Evolutionary conservation across 2,797 vertebrate genomes (phyloP).

Genomic region (Coregonus ussuriensis): DNA sequence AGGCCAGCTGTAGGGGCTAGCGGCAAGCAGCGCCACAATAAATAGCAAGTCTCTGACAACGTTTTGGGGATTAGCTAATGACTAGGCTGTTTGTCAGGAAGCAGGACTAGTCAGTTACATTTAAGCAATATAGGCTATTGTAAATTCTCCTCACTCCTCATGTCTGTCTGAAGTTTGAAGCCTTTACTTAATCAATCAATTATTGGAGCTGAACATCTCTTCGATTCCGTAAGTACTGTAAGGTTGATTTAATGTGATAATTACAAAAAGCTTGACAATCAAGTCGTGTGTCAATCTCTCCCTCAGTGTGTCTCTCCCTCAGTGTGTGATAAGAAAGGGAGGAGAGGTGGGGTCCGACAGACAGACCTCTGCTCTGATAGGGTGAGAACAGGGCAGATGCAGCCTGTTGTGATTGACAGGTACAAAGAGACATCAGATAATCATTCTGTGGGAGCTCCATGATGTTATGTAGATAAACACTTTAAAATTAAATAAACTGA

Average conservation of each 20-base stretch:
- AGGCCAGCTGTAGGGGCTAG: slow-evolving; percentile 70
- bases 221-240: slow-evolving; percentile 11
- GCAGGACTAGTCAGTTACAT: slow-evolving; percentile 48
- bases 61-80: slow-evolving; percentile 53
- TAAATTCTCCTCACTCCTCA: slow-evolving; percentile 14
- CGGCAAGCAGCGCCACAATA: slow-evolving; percentile 38
- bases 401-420: slow-evolving; percentile 64
- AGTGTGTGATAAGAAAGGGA: slow-evolving; percentile 35
- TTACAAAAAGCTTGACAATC: slow-evolving; percentile 1
- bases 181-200: slow-evolving; percentile 19
- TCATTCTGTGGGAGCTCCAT: slow-evolving; percentile 61
- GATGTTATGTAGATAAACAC: slow-evolving; percentile 75
- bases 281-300: slow-evolving; percentile 23
- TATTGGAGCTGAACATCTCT: neutral
- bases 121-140: slow-evolving; percentile 33
- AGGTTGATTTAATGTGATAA: slow-evolving; percentile 25
- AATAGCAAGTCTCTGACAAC: slow-evolving; percentile 61
- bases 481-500: slow-evolving; percentile 79
- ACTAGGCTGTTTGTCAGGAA: slow-evolving; percentile 29
- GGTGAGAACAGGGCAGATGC: slow-evolving; percentile 15
- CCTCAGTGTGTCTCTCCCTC: slow-evolving; percentile 10
- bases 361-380: slow-evolving; percentile 42
- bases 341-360: slow-evolving; percentile 54
- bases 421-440: slow-evolving; percentile 52
- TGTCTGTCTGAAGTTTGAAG: slow-evolving; percentile 7